Base-by-base conservation (phyloP, 2,888 invertebrate species). In the Drymonia ruficornis region DNA sequence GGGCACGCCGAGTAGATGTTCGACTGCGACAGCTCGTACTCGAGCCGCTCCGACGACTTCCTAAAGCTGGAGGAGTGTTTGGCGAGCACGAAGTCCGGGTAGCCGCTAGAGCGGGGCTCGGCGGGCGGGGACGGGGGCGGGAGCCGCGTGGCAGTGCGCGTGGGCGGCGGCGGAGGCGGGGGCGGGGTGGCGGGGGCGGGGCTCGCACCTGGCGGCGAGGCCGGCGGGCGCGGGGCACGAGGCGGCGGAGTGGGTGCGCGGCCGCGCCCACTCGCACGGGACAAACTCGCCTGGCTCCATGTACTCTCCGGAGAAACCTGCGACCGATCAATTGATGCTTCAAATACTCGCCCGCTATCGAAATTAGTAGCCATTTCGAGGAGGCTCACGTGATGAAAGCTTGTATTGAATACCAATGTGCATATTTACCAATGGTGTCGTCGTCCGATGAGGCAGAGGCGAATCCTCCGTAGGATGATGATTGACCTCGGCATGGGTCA, bases 381-480 rank as follows among this genome's bases (percentile, higher is more conserved):
- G n/a, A n/a, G n/a, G n/a, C n/a, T n/a, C n/a, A n/a, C n/a, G n/a
- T n/a, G n/a, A n/a, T n/a, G n/a, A n/a, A n/a, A n/a, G n/a, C n/a
- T n/a, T n/a, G n/a, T n/a, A n/a, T n/a, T n/a, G 36, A n/a, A 31
- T 31, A 31, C 11, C 12, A 12, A 31, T 11, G 11, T 36, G 4
- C 13, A 36, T 36, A 31, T 87, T 78, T 49, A 93, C 93, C 93
- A 84, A 93, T 83, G 87, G 93, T 91, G 87, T 93, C 93, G 80
- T 93, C 93, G 82, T 93, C 93, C 83, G 93, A 93, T 86, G 93
- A 93, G 88, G 93, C 93, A 87, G 93, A 93, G 90, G 93, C 87
- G 90, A 93, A 91, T 89, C 93, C 93, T 86, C 92, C 90, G 77
- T 89, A 91, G 86, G 92, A 89, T 88, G 91, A 93, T 93, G 93